phyloP scores from a whole-genome alignment of 2,797 vertebrate genomes.

The Oryzias sinensis region DNA sequence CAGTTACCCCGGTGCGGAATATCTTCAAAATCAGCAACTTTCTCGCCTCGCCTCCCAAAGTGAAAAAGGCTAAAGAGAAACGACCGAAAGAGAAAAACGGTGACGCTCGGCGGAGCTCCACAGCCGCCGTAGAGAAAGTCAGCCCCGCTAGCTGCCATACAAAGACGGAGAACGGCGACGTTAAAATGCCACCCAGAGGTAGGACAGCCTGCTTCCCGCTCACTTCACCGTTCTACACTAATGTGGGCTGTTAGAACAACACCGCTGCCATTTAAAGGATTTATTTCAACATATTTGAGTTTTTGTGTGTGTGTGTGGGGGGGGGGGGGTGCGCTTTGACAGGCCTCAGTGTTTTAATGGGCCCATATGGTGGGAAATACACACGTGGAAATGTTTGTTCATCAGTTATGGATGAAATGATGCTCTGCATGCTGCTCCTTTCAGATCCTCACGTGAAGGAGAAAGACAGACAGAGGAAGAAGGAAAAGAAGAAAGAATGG shows the following conservation, averaged over 20 bases:
- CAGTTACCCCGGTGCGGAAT: conserved; percentile 76
- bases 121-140: conserved; percentile 69
- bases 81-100: conserved; percentile 80
- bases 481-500: conserved; percentile 84
- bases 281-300: conserved; percentile 38
- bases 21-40: conserved; percentile 83
- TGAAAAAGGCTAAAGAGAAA: conserved; percentile 84
- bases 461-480: conserved; percentile 87
- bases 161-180: conserved; percentile 89
- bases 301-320: neutral
- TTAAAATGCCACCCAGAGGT: conserved; percentile 82
- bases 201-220: conserved; percentile 37
- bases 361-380: conserved; percentile 60
- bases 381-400: conserved; percentile 74
- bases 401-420: conserved; percentile 27
- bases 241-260: neutral
- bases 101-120: conserved; percentile 76
- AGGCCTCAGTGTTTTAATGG: conserved; percentile 65
- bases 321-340: neutral
- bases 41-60: conserved; percentile 77
- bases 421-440: neutral
- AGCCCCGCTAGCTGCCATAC: conserved; percentile 76
- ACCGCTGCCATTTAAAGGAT: neutral
- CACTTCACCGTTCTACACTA: accelerated
- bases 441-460: conserved; percentile 64